Base-by-base conservation (phyloP, 2,113 vertebrate species). In the Chunga burmeisteri region DNA sequence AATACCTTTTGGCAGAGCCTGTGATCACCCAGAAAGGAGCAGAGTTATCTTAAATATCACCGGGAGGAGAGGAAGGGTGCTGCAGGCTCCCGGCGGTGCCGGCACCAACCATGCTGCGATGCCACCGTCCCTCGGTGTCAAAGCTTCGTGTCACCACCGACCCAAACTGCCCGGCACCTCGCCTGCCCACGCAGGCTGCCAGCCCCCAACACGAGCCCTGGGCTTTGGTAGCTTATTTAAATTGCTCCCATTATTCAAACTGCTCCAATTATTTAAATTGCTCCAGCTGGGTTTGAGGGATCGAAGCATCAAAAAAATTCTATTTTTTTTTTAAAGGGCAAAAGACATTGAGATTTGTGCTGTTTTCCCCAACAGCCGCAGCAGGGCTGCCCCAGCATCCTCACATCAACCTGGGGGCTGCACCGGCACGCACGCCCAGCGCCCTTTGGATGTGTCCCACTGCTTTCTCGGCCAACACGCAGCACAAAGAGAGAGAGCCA, bases 91-190 rank as follows among this genome's bases (percentile, higher is more conserved):
- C 3, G 20, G 2, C 2, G 7, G 49, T 6, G 13, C 44, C 26
- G 4, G 66, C 40, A 71, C 47, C 19, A 40, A 10, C 26, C 3
- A 8, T 7, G 42, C 50, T 6, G 0, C 2, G 5, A 13, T 46
- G 66, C 50, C 74, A 30, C 29, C 3, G 0, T 16, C 55, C n/a
- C 67, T 10, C 1, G 0, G 12, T 21, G 62, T 4, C 94, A 53
- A 62, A 85, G 46, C 70, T 62, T 19, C 0, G 0, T 1, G 53
- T 6, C 85, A 36, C 55, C 55, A 7, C 65, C 8, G 0, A 34
- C 46, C 75, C 63, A 13, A 36, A 38, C 3, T 2, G 9, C 36
- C 50, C 15, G n/a, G 22, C 49, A 44, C 34, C 55, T 59, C 15
- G 4, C 47, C 52, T 34, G 40, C 68, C 55, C 14, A 1, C 7